phyloP scores from a whole-genome alignment of 1,140 invertebrate species.

The Tenebrio molitor region DNA sequence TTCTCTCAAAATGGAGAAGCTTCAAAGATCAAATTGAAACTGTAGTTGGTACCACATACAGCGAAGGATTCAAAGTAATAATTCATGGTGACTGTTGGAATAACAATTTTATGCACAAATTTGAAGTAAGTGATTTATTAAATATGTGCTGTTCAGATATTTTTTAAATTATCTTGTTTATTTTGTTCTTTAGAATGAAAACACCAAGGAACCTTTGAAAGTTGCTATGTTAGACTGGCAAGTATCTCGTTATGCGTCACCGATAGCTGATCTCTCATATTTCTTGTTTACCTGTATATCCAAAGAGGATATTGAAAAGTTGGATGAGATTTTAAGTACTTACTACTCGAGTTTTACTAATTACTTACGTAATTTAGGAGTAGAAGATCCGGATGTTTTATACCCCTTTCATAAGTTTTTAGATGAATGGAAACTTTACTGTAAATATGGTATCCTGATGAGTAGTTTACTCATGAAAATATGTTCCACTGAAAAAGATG shows the following conservation, averaged over 20 bases:
- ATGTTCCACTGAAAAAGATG: neutral
- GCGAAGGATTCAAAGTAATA: conserved; percentile 52
- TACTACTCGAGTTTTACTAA: conserved; percentile 69
- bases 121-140: too few species aligned
- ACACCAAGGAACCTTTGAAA: too few species aligned
- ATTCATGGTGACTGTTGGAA: too few species aligned
- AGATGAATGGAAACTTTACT: conserved; percentile 2
- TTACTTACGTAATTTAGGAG: conserved; percentile 65
- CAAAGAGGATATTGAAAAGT: too few species aligned
- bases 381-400: conserved; percentile 56
- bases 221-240: too few species aligned
- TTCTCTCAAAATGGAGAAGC: conserved; percentile 12
- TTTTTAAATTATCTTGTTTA: too few species aligned
- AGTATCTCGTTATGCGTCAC: too few species aligned
- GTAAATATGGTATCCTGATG: conserved; percentile 8
- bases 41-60: conserved; percentile 56
- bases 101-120: too few species aligned
- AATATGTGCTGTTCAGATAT: too few species aligned
- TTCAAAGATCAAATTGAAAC: neutral
- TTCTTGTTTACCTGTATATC: too few species aligned
- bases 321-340: conserved; percentile 67
- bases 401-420: neutral
- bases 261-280: conserved; percentile 71
- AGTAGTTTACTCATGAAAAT: neutral
- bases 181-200: too few species aligned